Evolutionary conservation across 2,113 vertebrate genomes (phyloP), one percentile per base, ranked within the genome.

Genomic region (Monarcha castaneiventris): DNA sequence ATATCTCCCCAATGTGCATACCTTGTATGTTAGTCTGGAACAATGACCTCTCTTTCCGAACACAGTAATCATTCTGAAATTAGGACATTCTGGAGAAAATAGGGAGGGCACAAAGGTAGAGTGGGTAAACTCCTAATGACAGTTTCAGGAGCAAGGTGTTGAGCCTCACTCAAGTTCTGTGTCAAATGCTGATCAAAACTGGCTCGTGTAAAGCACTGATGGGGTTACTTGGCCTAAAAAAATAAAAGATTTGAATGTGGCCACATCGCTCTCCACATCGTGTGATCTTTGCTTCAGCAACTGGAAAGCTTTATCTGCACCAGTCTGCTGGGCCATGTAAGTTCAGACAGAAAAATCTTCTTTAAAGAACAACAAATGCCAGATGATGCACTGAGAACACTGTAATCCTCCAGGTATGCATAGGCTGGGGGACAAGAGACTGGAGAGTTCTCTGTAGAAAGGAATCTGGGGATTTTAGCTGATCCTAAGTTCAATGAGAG

Each of bases 391-490:
- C 7, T 5, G 29, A 23, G 16, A 59, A 81, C 9, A 22, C 7
- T 25, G 10, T 25, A 67, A 41, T 46, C 19, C 8, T 48, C 20
- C 1, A 1, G n/a, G 23, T 29, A 46, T 2, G 0, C 23, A 32
- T 1, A 43, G 41, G 15, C 2, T 37, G 10, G 5, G 37, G 12
- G 5, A 59, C 13, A 78, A 19, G 18, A 49, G 12, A 25, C 11
- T 62, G 35, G 3, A 56, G 21, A 56, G 13, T 1, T 4, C 18
- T 4, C 10, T 35, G 26, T 19, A 41, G 17, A 37, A 80, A 72
- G 17, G 6, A n/a, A 63, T 32, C 11, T 51, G 44, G 15, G 7
- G 6, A 8, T 2, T 55, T 46, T 26, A 8, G 16, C 7, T 41
- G 9, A 22, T 16, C 5, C 4, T 14, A 49, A 71, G 1, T 15